Evolutionary conservation across 1,140 invertebrate genomes (phyloP).

Genomic region (Lamellibrachia luymesi): DNA sequence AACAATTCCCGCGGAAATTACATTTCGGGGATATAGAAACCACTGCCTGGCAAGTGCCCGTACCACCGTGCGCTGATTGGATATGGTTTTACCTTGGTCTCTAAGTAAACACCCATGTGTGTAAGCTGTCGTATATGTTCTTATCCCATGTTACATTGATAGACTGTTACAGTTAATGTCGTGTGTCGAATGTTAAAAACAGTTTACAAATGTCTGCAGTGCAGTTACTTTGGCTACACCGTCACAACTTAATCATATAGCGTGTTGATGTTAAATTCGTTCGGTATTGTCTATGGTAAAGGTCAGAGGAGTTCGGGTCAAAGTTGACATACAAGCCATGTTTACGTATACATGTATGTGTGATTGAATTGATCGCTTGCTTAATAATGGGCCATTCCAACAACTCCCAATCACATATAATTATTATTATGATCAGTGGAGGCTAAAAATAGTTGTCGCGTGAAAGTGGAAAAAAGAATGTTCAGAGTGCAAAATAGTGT

Average conservation of each 20-base stretch:
- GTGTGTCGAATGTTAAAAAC: neutral
- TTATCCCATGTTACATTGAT: neutral
- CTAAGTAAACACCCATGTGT: neutral
- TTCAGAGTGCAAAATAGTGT: too few species aligned
- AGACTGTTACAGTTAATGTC: neutral
- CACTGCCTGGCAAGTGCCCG: neutral
- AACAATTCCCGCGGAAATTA: slow-evolving; percentile 4
- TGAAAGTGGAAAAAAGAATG: too few species aligned
- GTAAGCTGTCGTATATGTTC: neutral
- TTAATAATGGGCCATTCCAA: too few species aligned
- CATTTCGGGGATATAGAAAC: neutral
- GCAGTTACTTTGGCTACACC: neutral
- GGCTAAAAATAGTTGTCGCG: too few species aligned
- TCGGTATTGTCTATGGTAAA: neutral
- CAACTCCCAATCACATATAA: too few species aligned
- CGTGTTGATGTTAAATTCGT: neutral
- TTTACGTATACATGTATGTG: neutral
- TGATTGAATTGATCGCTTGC: neutral
- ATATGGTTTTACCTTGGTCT: neutral
- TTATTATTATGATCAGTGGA: too few species aligned
- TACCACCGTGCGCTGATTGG: neutral
- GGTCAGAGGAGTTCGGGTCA: neutral
- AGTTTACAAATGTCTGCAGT: neutral
- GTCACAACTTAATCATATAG: neutral
- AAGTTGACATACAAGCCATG: neutral